Percentiles rank a stretch among this genome's conserved stretches.
These are phyloP conservation scores for Ceuthmochares aereus DNA, from an alignment of 2,113 vertebrate species.

Conservation along the genomic window DNA sequence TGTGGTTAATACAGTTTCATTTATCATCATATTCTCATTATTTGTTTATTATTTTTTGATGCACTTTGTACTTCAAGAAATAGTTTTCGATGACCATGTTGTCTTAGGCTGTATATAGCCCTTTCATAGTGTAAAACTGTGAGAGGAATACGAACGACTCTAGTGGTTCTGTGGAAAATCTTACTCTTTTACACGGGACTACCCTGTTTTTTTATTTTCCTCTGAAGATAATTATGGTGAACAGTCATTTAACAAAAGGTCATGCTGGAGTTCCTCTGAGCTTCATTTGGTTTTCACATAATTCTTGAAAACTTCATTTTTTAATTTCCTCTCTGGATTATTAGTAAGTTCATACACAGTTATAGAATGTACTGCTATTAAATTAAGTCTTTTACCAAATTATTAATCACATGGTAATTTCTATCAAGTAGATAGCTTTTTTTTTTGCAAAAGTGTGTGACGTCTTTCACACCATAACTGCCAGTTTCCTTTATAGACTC, in stretches of 20 bases:
- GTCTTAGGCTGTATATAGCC: background rate
- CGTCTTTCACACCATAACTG: background rate
- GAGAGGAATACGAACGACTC: background rate
- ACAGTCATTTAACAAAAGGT: background rate
- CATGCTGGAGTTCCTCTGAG: background rate
- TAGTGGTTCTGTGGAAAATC: background rate
- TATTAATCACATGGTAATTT: background rate
- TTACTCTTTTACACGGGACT: background rate
- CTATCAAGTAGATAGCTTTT: background rate
- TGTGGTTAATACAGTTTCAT: background rate
- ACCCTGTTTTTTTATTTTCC: background rate
- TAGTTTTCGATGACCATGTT: background rate
- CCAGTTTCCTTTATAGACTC: background rate
- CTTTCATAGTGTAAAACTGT: background rate
- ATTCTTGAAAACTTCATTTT: background rate
- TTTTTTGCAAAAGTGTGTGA: background rate
- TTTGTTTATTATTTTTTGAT: background rate
- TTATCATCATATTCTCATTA: background rate
- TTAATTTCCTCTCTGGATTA: background rate
- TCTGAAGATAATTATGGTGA: background rate
- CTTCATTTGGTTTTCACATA: background rate
- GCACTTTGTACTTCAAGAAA: background rate
- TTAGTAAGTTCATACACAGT: background rate
- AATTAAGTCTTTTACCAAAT: background rate
- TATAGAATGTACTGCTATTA: background rate